Conservation (phyloP, 2,113 vertebrate species). For the Dicentrarchus labrax region DNA sequence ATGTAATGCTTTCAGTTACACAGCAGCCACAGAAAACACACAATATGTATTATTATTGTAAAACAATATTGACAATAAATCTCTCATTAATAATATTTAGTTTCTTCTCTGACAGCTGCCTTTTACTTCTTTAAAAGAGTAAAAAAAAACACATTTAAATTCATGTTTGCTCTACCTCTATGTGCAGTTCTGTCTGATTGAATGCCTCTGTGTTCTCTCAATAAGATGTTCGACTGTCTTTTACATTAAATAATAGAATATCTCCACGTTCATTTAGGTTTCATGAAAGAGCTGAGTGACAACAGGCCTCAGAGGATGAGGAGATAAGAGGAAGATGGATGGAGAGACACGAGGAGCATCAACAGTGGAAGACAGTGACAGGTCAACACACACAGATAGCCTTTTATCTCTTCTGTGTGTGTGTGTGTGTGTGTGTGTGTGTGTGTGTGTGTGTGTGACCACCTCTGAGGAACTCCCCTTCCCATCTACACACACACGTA, state of each 20-base stretch:
- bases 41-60: background rate
- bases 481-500: constrained; percentile 29
- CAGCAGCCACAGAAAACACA: no score
- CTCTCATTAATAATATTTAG: background rate
- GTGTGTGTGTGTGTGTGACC: constrained; percentile 8
- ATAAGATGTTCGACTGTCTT: background rate
- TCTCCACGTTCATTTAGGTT: constrained; percentile 3
- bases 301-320: background rate
- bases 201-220: background rate
- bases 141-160: background rate
- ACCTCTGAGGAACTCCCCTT: constrained; percentile 20
- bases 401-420: background rate
- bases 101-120: background rate
- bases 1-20: no score
- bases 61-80: background rate
- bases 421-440: background rate
- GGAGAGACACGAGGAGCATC: background rate
- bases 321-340: background rate
- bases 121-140: background rate
- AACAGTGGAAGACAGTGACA: background rate
- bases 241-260: constrained; percentile 8
- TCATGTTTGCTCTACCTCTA: background rate
- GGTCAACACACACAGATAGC: constrained; percentile 1
- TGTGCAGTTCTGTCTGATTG: background rate
- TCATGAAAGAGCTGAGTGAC: constrained; percentile 30